Conservation (phyloP, 2,797 vertebrate genomes). For the Betta splendens region DNA sequence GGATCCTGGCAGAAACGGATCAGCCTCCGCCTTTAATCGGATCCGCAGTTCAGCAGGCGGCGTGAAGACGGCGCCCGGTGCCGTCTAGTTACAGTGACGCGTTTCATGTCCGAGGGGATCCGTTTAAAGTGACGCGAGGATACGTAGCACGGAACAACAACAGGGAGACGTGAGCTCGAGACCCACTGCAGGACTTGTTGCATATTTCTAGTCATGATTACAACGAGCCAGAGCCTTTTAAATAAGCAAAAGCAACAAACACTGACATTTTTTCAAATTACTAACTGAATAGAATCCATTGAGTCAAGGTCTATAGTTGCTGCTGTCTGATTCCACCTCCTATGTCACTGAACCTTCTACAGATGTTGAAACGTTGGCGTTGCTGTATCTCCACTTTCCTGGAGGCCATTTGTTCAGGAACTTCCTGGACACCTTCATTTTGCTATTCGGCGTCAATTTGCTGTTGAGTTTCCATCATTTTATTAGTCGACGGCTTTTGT, state of each 20-base stretch:
- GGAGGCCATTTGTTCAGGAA: too few species aligned
- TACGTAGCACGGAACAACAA: conserved; percentile 4
- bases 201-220: conserved; percentile 8
- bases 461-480: conserved; percentile 3
- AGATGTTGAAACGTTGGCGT: too few species aligned
- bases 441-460: not conserved
- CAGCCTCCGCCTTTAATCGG: not conserved
- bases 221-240: not conserved
- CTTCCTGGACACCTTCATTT: too few species aligned
- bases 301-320: too few species aligned
- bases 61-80: conserved; percentile 9
- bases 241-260: not conserved
- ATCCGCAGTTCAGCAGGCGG: conserved; percentile 10
- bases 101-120: conserved; percentile 11
- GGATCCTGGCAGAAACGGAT: not conserved
- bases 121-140: conserved; percentile 20
- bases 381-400: too few species aligned
- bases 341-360: too few species aligned
- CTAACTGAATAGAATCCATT: too few species aligned
- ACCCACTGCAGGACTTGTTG: conserved; percentile 8
- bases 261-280: too few species aligned
- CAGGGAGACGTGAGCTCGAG: conserved; percentile 3
- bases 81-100: conserved; percentile 14
- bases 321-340: too few species aligned
- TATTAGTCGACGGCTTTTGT: not conserved